Evolutionary conservation across 2,888 invertebrate genomes (phyloP), one percentile per base, ranked within the genome.

Genomic region (Embidobia sp.): DNA sequence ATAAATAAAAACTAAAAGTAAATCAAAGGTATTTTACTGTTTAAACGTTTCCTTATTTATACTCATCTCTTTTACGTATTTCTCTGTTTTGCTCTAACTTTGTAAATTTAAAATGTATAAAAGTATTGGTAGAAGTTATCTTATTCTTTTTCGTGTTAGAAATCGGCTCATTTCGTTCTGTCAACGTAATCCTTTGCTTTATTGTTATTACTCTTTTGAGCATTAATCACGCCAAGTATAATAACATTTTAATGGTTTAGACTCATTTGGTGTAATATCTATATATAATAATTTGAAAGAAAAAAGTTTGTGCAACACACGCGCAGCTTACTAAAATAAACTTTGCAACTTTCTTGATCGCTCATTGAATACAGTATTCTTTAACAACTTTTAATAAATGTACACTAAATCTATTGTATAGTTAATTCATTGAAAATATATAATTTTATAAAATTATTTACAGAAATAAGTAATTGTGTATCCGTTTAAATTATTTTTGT

Each of bases 131-230:
- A 33, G 31, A 13, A 44, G 13, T 44, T 44, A 44, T 19, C 16
- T 44, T 33, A 22, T 27, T 42, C 33, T 59, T 44, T 59, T 29
- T 18, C 19, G 16, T 59, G 31, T 44, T 10, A 3, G 22, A 44
- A 44, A 59, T 59, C 44, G 29, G 31, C 33, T 59, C 15, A n/a
- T 22, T 44, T 59, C 59, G 19, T 33, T 29, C 44, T 44, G 59
- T 59, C 59, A 44, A 16, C 44, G 10, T 59, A 59, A 59, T 59
- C 59, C 33, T 22, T 10, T 40, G 40, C 33, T 59, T 59, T 59
- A 59, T 33, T 31, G 33, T 59, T 59, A 59, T 59, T 59, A 44
- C 29, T 40, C 19, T 59, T 59, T 44, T 33, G 44, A 13, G 44
- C 7, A 44, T 42, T 16, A 19, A 29, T 19, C 16, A 19, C 33